Evolutionary conservation across 1,140 invertebrate species (phyloP), one percentile per base, ranked within the genome.

Genomic region (Sarcophaga peregrina): DNA sequence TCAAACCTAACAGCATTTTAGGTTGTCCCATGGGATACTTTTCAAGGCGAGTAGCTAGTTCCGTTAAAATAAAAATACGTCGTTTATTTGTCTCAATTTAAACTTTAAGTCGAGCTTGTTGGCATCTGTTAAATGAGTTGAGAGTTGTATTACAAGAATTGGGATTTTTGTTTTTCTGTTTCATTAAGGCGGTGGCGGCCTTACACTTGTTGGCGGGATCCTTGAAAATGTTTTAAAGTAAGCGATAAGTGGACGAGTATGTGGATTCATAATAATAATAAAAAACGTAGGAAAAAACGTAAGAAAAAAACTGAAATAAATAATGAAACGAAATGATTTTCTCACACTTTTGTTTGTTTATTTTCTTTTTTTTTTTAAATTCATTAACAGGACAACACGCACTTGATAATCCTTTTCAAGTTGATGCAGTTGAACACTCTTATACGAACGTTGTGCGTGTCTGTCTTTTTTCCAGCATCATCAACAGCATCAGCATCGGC

Each of bases 341-440:
- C 62, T 68, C 62, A 68, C 62, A 68, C 62, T 68, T 68, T 68
- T 68, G 17, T 68, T 68, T 7, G 7, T 52, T 52, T 52, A 10
- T 52, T 52, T 5, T 52, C 1, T 52, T 10, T n/a, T 68, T 68
- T 68, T 68, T 17, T 68, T 25, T 68, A 37, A 37, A 37, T 37
- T 37, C 25, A 37, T 37, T 37, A 20, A n/a, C 62, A 68, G 62
- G 62, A 68, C 25, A 37, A 37, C 62, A 68, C 62, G 62, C 62
- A 68, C 62, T 20, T 68, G 62, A 68, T 68, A 25, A 68, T 68
- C 62, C 62, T 68, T 68, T 25, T 68, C 62, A 20, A 68, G 62
- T 25, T 25, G 10, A 20, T 68, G 62, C 20, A 68, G 62, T 68
- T n/a, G 62, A 20, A 9, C 13, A 10, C 13, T 52, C 8, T 52